phyloP scores from a whole-genome alignment of 2,797 vertebrate genomes.

The Enteromius unitaeniatus region DNA sequence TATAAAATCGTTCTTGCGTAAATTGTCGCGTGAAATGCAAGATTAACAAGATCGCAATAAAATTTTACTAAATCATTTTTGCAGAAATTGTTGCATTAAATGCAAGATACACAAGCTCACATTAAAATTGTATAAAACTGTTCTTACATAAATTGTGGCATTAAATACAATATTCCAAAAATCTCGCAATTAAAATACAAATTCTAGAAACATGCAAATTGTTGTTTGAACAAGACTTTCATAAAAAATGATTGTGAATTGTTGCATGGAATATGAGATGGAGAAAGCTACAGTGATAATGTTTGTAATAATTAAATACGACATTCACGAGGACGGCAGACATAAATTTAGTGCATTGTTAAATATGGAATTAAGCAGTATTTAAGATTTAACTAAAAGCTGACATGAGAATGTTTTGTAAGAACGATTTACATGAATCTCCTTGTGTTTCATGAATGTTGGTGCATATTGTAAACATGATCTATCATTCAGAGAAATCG shows the following conservation, averaged over 20 bases:
- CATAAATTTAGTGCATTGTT: not conserved
- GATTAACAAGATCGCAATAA: not conserved
- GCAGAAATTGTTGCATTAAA: not conserved
- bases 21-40: not conserved
- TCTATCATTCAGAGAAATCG: not conserved
- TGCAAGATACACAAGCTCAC: not conserved
- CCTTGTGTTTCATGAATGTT: slow-evolving; percentile 12
- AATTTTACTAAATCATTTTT: not conserved
- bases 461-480: not conserved
- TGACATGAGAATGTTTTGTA: not conserved
- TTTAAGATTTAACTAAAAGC: not conserved
- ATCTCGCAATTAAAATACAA: not conserved
- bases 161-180: not conserved
- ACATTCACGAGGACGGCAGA: not conserved
- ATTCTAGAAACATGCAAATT: not conserved
- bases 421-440: not conserved
- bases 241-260: not conserved
- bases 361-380: no score
- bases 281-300: not conserved
- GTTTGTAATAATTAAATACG: not conserved
- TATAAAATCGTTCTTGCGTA: not conserved
- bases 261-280: not conserved
- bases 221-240: not conserved
- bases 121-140: not conserved
- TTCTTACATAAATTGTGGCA: not conserved